phyloP scores from a whole-genome alignment of 1,140 invertebrate genomes.

The Nylanderia fulva region DNA sequence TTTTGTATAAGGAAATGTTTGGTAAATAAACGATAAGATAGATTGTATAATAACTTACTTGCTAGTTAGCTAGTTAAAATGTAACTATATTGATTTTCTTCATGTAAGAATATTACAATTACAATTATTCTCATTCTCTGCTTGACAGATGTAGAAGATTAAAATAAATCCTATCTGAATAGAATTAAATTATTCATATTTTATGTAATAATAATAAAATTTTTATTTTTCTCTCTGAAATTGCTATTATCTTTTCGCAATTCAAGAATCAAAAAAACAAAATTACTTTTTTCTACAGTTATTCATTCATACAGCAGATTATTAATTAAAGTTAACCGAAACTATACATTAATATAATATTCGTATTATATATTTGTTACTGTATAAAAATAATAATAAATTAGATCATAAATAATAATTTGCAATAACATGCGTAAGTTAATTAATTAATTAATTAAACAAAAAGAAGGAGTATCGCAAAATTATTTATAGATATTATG shows the following conservation, averaged over 20 bases:
- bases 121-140: not conserved
- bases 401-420: not conserved
- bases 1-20: not conserved
- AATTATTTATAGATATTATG: not conserved
- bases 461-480: not conserved
- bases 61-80: not conserved
- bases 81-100: not conserved
- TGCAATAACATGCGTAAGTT: not conserved
- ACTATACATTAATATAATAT: not conserved
- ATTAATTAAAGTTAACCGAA: not conserved
- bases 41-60: not conserved
- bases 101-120: not conserved
- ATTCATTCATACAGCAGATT: not conserved
- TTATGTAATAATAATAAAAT: slow-evolving; percentile 15
- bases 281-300: not conserved
- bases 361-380: no score
- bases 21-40: not conserved
- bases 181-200: slow-evolving; percentile 9
- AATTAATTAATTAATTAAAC: not conserved
- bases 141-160: not conserved
- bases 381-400: no score
- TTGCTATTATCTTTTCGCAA: not conserved
- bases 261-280: not conserved
- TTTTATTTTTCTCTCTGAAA: not conserved
- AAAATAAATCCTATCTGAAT: slow-evolving; percentile 6